Base-by-base conservation (phyloP, 2,113 vertebrate species). In the Hemiscyllium ocellatum region DNA sequence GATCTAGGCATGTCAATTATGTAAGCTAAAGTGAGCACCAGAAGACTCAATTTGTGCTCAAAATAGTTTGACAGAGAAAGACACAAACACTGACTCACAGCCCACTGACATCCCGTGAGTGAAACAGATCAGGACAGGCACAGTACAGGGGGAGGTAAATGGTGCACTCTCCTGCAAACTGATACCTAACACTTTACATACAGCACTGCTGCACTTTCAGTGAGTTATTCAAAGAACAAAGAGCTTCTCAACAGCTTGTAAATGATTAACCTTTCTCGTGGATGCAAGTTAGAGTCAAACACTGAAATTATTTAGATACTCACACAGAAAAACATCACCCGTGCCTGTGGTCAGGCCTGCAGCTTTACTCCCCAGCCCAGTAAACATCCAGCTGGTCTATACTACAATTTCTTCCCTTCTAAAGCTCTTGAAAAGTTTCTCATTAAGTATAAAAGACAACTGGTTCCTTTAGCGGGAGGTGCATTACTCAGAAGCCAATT, bases 1-100 rank as follows among this genome's bases (percentile, higher is more conserved):
- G 94, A 95, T 95, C 69, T 52, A 52, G 94, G 94, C 94, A 95
- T 95, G 66, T 70, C 66, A 69, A 94, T 94, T 69, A 94, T 94
- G 66, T 72, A 50, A 72, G 68, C 42, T 2, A 37, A 61, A 72
- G 69, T 52, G 69, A 95, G 68, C 20, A 12, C 52, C 33, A 70
- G 91, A 94, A 42, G 24, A 52, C 47, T 52, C 6, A 68, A 69
- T 95, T 95, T 95, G 50, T 50, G 93, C 37, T 56, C 29, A 24
- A 95, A 76, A 95, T 95, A 76, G 94, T 95, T 72, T 33, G 66
- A 72, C 29, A 26, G 47, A 95, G 94, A 95, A 19, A 76, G 69
- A 15, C 68, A 7, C 47, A 76, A 69, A 72, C 13, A n/a, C 10
- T 68, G 90, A 68, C 91, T 47, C 91, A 70, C n/a, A 37, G n/a